Evolutionary conservation across 1,140 invertebrate species (phyloP), one percentile per base, ranked within the genome.

Genomic region (Drosophila murphyi): DNA sequence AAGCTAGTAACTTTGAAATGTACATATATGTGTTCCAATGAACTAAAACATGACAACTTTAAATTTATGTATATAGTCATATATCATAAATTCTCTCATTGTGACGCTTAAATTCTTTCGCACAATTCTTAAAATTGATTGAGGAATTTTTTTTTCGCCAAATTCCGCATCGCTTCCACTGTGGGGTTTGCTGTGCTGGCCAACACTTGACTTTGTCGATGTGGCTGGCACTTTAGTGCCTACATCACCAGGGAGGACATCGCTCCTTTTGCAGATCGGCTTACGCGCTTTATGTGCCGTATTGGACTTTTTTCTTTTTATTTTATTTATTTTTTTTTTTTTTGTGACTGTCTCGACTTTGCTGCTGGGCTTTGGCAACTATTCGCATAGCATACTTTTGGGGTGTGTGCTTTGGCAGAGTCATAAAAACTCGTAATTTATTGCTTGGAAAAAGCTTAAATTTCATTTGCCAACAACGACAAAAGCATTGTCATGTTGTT

Each of bases 401-500:
- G 56, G 50, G 50, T 77, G 62, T 52, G 88, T 70, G 76, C 71
- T 73, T 57, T 80, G 77, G 70, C 78, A 82, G 82, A 73, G 87
- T 87, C 87, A 90, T 89, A 89, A 89, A 89, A 89, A 89, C 78
- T 90, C 86, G 82, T 89, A 89, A 89, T 89, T 89, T 89, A 89
- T 89, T 87, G 86, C 86, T 79, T 77, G 86, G 86, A 89, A 89
- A 88, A 89, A 89, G 86, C 87, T 89, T 90, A 91, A 89, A 89
- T 89, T 89, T 89, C 86, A 89, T 89, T 89, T 89, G 86, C 72
- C 78, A 91, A 74, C 86, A 70, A 80, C 80, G 83, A 80, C 83
- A 88, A 80, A 80, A 55, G 62, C 80, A 74, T 88, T 86, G 73
- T 81, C 74, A 51, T 67, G 55, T 55, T 70, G 50, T 74, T 73